Evolutionary conservation across 2,113 vertebrate genomes (phyloP).

Genomic region (Otocyon megalotis): DNA sequence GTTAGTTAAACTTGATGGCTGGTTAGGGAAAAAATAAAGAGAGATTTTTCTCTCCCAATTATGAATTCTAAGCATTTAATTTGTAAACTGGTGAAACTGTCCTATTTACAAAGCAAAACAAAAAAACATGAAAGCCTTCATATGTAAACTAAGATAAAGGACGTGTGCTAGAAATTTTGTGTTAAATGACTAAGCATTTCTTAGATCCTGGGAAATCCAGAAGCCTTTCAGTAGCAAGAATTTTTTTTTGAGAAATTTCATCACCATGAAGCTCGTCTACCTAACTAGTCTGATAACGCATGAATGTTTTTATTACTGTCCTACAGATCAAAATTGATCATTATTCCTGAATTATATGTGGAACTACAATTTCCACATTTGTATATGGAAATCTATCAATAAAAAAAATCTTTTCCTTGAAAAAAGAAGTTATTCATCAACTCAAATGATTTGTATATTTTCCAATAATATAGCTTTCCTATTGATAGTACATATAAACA

Average conservation of each 20-base stretch:
- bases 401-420: not conserved
- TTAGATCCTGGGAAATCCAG: not conserved
- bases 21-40: not conserved
- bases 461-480: not conserved
- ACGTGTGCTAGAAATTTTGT: not conserved
- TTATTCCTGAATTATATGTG: not conserved
- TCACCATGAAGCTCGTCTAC: not conserved
- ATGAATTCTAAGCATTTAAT: not conserved
- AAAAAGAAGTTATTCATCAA: not conserved
- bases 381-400: not conserved
- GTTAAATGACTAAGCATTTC: not conserved
- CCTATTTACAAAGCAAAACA: not conserved
- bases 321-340: not conserved
- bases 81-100: not conserved
- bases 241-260: not conserved
- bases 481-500: not conserved
- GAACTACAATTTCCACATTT: not conserved
- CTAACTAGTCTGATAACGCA: not conserved
- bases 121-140: too few species aligned
- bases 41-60: not conserved
- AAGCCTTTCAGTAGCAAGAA: not conserved
- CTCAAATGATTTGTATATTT: not conserved
- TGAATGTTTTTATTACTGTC: not conserved
- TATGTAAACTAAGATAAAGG: not conserved
- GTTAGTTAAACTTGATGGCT: too few species aligned